Conservation (phyloP, 2,113 vertebrate species). For the Machaerirhynchus nigripectus region DNA sequence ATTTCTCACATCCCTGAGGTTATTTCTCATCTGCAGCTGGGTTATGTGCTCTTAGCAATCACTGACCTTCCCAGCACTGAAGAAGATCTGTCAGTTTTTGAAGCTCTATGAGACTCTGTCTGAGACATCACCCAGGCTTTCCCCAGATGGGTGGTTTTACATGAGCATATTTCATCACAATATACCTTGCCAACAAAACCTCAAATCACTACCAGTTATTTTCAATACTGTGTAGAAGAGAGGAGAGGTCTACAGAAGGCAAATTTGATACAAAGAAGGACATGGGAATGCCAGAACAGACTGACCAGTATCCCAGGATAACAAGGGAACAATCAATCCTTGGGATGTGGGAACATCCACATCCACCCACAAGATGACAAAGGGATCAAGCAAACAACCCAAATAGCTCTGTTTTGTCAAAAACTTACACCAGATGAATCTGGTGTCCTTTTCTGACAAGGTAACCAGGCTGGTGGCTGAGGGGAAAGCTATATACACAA, state of each 20-base stretch:
- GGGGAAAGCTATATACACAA: neutral
- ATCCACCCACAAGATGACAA: neutral
- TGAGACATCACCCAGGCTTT: neutral
- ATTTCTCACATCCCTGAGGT: neutral
- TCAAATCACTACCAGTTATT: neutral
- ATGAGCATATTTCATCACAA: neutral
- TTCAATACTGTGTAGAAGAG: neutral
- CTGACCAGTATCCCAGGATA: neutral
- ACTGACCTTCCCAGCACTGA: neutral
- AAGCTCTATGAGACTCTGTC: fast-evolving
- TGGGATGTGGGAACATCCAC: too few species aligned
- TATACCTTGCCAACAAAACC: neutral
- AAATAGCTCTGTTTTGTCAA: neutral
- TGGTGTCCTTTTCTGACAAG: neutral
- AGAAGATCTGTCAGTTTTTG: neutral
- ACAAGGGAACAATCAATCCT: neutral
- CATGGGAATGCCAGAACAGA: neutral
- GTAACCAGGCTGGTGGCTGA: neutral
- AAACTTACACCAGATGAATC: neutral
- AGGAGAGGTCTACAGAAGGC: neutral
- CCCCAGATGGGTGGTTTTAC: neutral
- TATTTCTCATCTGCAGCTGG: neutral
- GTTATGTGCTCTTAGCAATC: neutral
- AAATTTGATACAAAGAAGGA: neutral
- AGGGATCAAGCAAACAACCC: neutral